These are phyloP conservation scores for Procambarus clarkii DNA, from an alignment of 1,140 invertebrate species.

Conservation along the genomic window DNA sequence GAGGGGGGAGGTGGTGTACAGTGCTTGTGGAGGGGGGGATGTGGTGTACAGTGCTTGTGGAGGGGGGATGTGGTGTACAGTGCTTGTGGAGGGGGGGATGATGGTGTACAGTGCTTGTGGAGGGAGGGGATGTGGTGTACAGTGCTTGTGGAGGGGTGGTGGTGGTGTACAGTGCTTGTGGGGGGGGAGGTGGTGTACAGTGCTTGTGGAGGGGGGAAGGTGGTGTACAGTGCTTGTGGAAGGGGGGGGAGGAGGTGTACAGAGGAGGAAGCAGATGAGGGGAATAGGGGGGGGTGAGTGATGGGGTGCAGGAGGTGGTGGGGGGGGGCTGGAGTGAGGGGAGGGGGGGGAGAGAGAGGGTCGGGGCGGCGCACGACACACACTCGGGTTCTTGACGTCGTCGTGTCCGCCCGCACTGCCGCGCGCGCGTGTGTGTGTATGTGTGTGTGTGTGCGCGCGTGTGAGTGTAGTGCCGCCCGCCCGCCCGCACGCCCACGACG, in stretches of 20 bases:
- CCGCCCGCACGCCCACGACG: constrained; percentile 33
- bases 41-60: background rate
- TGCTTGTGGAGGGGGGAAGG: background rate
- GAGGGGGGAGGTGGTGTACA: background rate
- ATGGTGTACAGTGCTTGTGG: background rate
- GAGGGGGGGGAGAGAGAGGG: constrained; percentile 13
- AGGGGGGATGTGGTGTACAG: background rate
- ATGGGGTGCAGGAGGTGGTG: constrained; percentile 5
- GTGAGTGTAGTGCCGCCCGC: constrained; percentile 18
- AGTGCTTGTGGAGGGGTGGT: background rate
- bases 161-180: background rate
- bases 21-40: background rate
- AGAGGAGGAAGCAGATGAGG: background rate
- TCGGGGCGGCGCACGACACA: background rate
- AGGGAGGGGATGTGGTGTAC: background rate
- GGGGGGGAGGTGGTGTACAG: background rate
- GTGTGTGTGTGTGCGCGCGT: constrained; percentile 43
- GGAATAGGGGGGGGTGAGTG: background rate
- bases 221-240: background rate
- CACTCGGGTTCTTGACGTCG: constrained; percentile 55
- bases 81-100: no score
- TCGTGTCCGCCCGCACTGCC: constrained; percentile 47
- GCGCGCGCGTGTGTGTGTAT: constrained; percentile 8
- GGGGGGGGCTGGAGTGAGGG: constrained; percentile 11
- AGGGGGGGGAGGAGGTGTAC: background rate